phyloP scores from a whole-genome alignment of 2,888 invertebrate species.

The Crematogaster levior region DNA sequence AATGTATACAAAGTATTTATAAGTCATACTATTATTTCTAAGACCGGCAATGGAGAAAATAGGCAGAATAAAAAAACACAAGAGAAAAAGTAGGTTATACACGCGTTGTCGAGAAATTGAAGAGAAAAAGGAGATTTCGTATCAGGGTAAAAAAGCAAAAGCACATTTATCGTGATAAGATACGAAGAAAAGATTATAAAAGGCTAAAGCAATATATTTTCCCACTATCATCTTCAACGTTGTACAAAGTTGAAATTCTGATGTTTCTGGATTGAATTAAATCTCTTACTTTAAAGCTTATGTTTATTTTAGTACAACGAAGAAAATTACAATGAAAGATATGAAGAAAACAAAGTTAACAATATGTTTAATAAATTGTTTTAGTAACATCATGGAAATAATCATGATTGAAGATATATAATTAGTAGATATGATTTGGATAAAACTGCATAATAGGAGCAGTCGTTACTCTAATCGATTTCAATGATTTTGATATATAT shows the following conservation, averaged over 20 bases:
- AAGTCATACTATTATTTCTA: conserved; percentile 25
- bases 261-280: background rate
- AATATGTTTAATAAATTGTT: background rate
- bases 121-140: conserved; percentile 9
- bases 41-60: background rate
- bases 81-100: background rate
- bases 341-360: background rate
- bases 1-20: no score
- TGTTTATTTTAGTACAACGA: no score
- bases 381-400: background rate
- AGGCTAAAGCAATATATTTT: conserved; percentile 36
- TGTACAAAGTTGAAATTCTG: background rate
- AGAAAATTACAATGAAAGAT: background rate
- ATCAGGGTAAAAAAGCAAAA: conserved; percentile 25
- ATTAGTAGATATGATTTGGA: no score
- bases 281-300: background rate
- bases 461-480: no score
- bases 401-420: background rate
- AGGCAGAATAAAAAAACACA: background rate
- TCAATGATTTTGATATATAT: no score
- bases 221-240: background rate
- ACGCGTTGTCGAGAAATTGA: background rate
- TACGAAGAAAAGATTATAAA: conserved; percentile 16
- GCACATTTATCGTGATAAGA: background rate
- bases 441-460: no score